These are phyloP conservation scores for Lophotis ruficrista DNA, from an alignment of 2,113 vertebrate genomes.

Conservation along the genomic window DNA sequence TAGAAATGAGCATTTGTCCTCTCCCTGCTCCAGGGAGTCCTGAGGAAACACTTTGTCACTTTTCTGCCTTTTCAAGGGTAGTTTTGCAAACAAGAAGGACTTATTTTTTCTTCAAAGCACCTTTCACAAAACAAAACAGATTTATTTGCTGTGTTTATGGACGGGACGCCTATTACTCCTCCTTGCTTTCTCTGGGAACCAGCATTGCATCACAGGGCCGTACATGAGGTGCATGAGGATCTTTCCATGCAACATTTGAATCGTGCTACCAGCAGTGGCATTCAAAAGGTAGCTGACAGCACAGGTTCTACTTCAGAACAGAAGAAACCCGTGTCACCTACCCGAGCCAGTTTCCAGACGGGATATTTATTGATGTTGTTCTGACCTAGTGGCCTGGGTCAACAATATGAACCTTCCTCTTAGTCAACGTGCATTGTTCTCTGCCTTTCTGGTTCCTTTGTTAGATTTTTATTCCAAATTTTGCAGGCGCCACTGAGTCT, in stretches of 20 bases:
- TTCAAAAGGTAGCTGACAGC: neutral
- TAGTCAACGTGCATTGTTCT: neutral
- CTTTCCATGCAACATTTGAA: fast-evolving
- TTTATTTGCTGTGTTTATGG: neutral
- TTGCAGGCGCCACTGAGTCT: neutral
- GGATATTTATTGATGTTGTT: slow-evolving; percentile 6
- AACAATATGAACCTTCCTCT: neutral
- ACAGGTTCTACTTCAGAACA: neutral
- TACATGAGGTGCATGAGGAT: neutral
- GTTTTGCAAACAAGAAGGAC: neutral
- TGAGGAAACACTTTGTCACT: neutral
- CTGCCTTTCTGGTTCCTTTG: neutral
- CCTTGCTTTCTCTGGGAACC: neutral
- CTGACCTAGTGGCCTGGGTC: neutral
- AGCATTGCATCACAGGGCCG: neutral
- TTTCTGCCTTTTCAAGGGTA: neutral
- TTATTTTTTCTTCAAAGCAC: neutral
- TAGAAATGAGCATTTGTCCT: neutral
- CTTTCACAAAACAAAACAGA: neutral
- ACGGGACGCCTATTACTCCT: neutral
- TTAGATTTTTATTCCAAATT: neutral
- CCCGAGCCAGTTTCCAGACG: neutral
- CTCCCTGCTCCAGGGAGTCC: neutral
- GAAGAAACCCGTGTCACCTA: neutral
- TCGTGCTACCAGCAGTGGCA: fast-evolving